Conservation (phyloP, 2,113 vertebrate genomes). For the Heloderma charlesbogerti region DNA sequence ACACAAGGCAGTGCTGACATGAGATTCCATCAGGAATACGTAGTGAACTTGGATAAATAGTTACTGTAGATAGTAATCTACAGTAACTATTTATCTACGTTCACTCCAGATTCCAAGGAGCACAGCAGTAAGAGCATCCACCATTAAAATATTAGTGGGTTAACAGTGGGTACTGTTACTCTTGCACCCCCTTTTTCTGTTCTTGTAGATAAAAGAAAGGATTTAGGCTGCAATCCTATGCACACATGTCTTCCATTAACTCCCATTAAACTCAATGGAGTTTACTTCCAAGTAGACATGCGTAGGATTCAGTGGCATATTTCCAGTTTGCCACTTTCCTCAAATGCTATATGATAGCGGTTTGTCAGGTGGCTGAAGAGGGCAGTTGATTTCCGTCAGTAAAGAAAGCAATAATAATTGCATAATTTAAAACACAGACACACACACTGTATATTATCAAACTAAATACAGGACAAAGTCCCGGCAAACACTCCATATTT, state of each 20-base stretch:
- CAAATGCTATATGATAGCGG: conserved; percentile 35
- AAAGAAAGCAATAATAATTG: conserved; percentile 11
- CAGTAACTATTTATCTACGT: background rate
- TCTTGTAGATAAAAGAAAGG: background rate
- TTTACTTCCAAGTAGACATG: background rate
- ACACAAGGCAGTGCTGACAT: background rate
- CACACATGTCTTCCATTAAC: background rate
- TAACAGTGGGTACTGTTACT: background rate
- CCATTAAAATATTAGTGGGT: too few relatives aligned
- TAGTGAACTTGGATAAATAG: background rate
- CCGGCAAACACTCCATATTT: conserved; percentile 54
- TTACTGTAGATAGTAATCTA: background rate
- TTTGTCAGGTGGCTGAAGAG: background rate
- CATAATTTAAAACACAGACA: background rate
- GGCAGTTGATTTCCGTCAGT: conserved; percentile 12
- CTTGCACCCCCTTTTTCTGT: background rate
- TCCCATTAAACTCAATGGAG: background rate
- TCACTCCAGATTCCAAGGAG: background rate
- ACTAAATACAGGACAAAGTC: conserved; percentile 59
- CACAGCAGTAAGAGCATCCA: too few relatives aligned
- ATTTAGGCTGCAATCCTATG: background rate
- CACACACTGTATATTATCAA: background rate
- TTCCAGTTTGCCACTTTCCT: background rate
- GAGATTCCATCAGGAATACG: background rate
- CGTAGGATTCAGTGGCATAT: background rate